Evolutionary conservation across 2,888 invertebrate species (phyloP).

Genomic region (Drosophila rubida): DNA sequence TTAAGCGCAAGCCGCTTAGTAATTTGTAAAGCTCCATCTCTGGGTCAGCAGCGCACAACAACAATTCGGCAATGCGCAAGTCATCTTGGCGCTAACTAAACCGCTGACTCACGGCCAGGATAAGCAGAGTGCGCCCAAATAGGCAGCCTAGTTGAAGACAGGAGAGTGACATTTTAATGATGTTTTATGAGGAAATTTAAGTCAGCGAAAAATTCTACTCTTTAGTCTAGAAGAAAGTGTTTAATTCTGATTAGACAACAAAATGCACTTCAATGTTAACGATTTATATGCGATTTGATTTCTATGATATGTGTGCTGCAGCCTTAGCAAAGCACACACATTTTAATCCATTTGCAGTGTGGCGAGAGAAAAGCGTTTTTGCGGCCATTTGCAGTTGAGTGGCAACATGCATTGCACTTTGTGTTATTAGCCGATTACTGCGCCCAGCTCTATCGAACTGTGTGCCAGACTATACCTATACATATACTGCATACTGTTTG

Average conservation of each 20-base stretch:
- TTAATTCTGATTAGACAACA: no score
- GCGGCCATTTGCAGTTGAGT: not conserved
- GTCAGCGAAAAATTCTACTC: no score
- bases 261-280: no score
- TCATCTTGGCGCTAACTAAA: constrained; percentile 2
- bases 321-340: not conserved
- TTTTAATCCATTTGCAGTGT: not conserved
- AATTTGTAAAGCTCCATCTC: constrained; percentile 40
- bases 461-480: not conserved
- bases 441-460: not conserved
- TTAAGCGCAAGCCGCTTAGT: constrained; percentile 43
- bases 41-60: constrained; percentile 50
- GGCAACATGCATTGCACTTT: constrained; percentile 2
- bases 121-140: not conserved
- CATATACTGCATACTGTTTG: not conserved
- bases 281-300: no score
- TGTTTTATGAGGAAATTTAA: no score
- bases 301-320: no score
- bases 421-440: constrained; percentile 40
- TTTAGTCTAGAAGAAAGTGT: no score
- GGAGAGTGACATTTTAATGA: no score
- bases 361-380: not conserved
- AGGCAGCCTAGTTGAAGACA: not conserved
- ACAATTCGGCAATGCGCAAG: not conserved
- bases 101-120: constrained; percentile 17